These are phyloP conservation scores for Catharus fuscescens DNA, from an alignment of 2,113 vertebrate species.

Conservation along the genomic window DNA sequence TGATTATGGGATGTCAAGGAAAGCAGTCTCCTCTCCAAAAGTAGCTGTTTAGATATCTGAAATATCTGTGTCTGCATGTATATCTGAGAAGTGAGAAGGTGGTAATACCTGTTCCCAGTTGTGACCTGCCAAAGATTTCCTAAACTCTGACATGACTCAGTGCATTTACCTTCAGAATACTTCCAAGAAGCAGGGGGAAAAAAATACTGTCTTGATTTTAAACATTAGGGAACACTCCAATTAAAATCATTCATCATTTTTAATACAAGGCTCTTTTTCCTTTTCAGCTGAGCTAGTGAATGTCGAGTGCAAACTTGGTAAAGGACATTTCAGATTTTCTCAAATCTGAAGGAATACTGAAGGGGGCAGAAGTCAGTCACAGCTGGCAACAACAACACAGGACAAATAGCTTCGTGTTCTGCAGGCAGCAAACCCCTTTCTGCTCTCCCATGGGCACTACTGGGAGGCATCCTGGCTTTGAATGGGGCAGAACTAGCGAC, in stretches of 20 bases:
- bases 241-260: neutral
- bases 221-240: neutral
- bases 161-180: neutral
- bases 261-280: neutral
- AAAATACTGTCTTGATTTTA: neutral
- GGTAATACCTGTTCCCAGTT: neutral
- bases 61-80: neutral
- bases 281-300: neutral
- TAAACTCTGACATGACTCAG: neutral
- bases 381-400: neutral
- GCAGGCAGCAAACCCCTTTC: neutral
- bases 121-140: neutral
- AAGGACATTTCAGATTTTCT: neutral
- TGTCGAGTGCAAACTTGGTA: neutral
- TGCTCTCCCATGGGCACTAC: neutral
- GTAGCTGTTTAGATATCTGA: neutral
- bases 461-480: neutral
- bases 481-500: neutral
- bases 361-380: constrained; percentile 24
- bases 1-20: neutral
- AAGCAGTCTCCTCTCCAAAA: neutral
- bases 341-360: neutral
- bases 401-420: fast-evolving
- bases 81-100: neutral
- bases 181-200: neutral